phyloP scores from a whole-genome alignment of 2,113 vertebrate genomes.

The Romanogobio albipinnatus region DNA sequence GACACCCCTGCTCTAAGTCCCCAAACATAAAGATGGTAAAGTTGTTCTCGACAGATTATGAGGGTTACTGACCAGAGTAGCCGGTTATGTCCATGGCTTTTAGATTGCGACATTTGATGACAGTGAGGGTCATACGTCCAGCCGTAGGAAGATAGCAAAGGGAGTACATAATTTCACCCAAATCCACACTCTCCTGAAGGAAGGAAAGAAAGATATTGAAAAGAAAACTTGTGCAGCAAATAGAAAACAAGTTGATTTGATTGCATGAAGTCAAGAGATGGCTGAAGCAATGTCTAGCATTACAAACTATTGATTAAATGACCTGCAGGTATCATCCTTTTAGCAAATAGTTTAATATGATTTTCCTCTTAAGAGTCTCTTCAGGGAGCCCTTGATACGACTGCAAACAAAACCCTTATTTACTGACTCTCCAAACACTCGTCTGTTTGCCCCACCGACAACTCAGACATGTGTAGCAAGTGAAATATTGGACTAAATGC shows the following conservation, averaged over 20 bases:
- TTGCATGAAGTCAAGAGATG: neutral
- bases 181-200: slow-evolving; percentile 91
- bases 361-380: neutral
- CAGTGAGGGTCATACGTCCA: slow-evolving; percentile 95
- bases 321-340: neutral
- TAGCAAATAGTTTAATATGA: neutral
- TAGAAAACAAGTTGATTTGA: neutral
- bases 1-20: too few relatives aligned
- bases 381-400: neutral
- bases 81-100: slow-evolving; percentile 99
- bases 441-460: neutral
- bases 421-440: neutral
- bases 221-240: neutral
- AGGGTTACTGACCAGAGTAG: slow-evolving; percentile 84
- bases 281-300: neutral
- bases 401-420: slow-evolving; percentile 10
- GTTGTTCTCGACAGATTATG: neutral
- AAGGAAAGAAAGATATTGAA: neutral
- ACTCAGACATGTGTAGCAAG: neutral
- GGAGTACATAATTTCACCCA: slow-evolving; percentile 99
- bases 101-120: slow-evolving; percentile 98
- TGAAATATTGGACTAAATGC: neutral
- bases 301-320: neutral
- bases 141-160: slow-evolving; percentile 98
- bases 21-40: neutral